Base-by-base conservation (phyloP, 1,140 invertebrate genomes). In the Cotesia chilonis region DNA sequence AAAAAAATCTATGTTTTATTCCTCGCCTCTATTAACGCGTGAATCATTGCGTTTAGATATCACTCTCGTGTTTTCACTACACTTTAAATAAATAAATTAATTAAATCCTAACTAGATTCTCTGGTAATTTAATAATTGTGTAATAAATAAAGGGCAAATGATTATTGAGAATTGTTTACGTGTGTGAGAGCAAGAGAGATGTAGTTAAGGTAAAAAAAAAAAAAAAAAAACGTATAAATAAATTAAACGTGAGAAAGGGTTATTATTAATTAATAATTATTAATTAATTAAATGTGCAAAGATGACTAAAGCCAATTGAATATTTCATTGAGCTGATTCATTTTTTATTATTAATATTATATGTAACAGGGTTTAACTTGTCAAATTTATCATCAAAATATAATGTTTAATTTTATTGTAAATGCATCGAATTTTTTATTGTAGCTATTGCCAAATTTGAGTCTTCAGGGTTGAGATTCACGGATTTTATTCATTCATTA, bases 41-140 rank as follows among this genome's bases (percentile, higher is more conserved):
- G 12, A 37, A 36, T 12, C 51, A 57, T 72, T 65, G 70, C 64
- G 55, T 72, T 72, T 76, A 74, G 72, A 74, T 74, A 76, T 76
- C 75, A 76, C 72, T 76, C 72, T 74, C 75, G 75, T 74, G 75
- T 76, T 76, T 76, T 76, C 75, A 76, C 72, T 76, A 76, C 72
- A 76, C 75, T 76, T 76, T 70, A 74, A 75, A 70, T 64, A 51
- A 68, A 72, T 70, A 28, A 28, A 28, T 47, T 71, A 68, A 61
- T 68, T 51, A 61, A 54, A 64, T 59, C 63, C 63, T 65, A 65
- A 65, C 4, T 71, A 65, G 70, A 71, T 57, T 71, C 61, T 57
- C 64, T 71, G 57, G 70, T 65, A 47, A 47, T 47, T 47, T 47
- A 47, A 47, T 47, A 9, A 51, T 70, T 70, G 35, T 35, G 35